Conservation (phyloP, 2,797 vertebrate genomes). For the Diplodus puntazzo region DNA sequence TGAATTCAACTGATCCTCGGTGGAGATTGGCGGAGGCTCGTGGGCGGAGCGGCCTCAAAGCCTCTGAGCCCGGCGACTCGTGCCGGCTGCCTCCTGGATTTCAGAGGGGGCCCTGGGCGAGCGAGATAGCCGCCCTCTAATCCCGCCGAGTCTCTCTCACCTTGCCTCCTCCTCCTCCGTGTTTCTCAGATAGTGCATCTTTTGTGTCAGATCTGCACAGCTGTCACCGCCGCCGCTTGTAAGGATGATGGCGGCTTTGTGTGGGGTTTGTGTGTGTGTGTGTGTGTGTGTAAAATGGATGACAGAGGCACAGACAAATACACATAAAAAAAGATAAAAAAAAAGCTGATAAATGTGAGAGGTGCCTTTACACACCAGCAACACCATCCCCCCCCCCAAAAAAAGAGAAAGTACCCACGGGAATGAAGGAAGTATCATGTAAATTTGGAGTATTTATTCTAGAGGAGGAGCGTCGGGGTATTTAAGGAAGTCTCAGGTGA, state of each 20-base stretch:
- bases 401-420: background rate
- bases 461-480: background rate
- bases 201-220: slow-evolving; percentile 75
- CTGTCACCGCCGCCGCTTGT: slow-evolving; percentile 58
- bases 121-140: slow-evolving; percentile 74
- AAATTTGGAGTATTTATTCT: slow-evolving; percentile 28
- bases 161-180: slow-evolving; percentile 68
- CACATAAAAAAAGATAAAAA: slow-evolving; percentile 25
- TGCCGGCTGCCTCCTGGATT: slow-evolving; percentile 66
- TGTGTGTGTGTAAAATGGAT: slow-evolving; percentile 21
- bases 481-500: background rate
- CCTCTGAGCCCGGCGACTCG: slow-evolving; percentile 51
- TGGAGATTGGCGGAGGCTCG: slow-evolving; percentile 28
- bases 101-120: slow-evolving; percentile 57
- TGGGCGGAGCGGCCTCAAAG: slow-evolving; percentile 53
- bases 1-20: slow-evolving; percentile 68
- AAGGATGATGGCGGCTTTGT: slow-evolving; percentile 60
- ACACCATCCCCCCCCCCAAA: background rate
- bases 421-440: slow-evolving; percentile 32
- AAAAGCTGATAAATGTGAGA: slow-evolving; percentile 35
- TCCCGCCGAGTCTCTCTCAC: slow-evolving; percentile 66
- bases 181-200: slow-evolving; percentile 66
- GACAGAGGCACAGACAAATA: slow-evolving; percentile 27
- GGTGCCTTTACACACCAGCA: slow-evolving; percentile 20
- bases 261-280: slow-evolving; percentile 11